Base-by-base conservation (phyloP, 2,888 invertebrate genomes). In the Patella caerulea region DNA sequence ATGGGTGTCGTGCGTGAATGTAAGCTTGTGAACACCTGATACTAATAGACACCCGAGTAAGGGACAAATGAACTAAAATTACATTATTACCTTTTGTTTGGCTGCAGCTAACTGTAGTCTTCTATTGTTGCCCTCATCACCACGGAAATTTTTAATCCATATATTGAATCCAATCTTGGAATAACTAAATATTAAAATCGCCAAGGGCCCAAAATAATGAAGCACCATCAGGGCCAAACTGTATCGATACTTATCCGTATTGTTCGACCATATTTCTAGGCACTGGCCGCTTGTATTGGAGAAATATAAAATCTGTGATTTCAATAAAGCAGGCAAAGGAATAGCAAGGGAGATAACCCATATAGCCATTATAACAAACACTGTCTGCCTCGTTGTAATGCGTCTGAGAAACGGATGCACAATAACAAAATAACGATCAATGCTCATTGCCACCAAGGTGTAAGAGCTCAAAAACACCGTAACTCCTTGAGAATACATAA, bases 371-470 rank as follows among this genome's bases (percentile, higher is more conserved):
- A 96, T 95, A 65, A 95, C 94, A 78, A 94, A 90, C 80, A 94
- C 94, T 0, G 95, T 95, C 17, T 94, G 93, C 65, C 93, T 94
- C 88, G 95, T 95, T 52, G 95, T 95, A 87, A 97, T 94, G 55
- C 96, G 93, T 0, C 96, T 96, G 84, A 94, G 94, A 76, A 97
- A 91, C 0, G 97, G 97, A 93, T 96, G 95, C 94, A 96, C 95
- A 78, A 97, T 97, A 72, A 96, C 96, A 91, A 96, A 95, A 89
- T 96, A 97, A 29, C 97, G 94, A 92, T 97, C 97, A 78, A 96
- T 94, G 83, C 96, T 96, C 91, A 97, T 96, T 54, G 96, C 97
- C 52, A 97, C 95, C 86, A 97, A 91, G 0, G 97, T 97, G 90
- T 97, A 97, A 2, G 97, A 96, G 89, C 96, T 96, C 77, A 97